phyloP scores from a whole-genome alignment of 2,888 invertebrate genomes.

The Bedellia somnulentella region DNA sequence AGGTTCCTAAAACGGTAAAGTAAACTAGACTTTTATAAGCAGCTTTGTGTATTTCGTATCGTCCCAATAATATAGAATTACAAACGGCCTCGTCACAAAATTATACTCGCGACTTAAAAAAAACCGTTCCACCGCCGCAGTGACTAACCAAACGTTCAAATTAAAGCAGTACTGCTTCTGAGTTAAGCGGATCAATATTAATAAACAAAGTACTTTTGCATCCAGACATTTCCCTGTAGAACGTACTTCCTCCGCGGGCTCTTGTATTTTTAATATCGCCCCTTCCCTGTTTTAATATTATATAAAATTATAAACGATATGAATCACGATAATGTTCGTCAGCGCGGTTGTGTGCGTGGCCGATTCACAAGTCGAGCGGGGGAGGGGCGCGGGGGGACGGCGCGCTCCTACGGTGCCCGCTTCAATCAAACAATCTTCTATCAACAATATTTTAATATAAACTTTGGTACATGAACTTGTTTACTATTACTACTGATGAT shows the following conservation, averaged over 20 bases:
- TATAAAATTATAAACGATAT: conserved; percentile 61
- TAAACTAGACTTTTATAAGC: too few relatives aligned
- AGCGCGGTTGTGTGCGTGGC: conserved; percentile 46
- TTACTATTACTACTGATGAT: too few relatives aligned
- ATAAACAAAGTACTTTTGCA: conserved; percentile 27
- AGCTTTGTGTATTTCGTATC: too few relatives aligned
- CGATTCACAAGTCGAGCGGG: conserved; percentile 50
- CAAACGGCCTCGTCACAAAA: too few relatives aligned
- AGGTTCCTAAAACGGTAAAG: too few relatives aligned
- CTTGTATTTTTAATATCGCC: conserved; percentile 57
- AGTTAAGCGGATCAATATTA: background rate
- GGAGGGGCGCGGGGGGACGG: conserved; percentile 18
- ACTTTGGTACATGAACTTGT: conserved; percentile 4
- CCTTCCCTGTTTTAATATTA: conserved; percentile 49
- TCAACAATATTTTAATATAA: conserved; percentile 7
- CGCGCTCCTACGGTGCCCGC: background rate
- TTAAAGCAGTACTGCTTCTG: background rate
- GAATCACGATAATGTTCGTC: conserved; percentile 57
- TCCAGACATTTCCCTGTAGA: conserved; percentile 35
- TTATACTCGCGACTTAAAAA: too few relatives aligned
- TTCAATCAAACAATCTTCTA: too few relatives aligned
- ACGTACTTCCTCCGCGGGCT: conserved; percentile 32
- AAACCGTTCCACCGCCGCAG: too few relatives aligned
- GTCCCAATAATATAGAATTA: too few relatives aligned
- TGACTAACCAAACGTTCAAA: too few relatives aligned